Evolutionary conservation across 2,797 vertebrate genomes (phyloP).

Genomic region (Clarias laeviceps): DNA sequence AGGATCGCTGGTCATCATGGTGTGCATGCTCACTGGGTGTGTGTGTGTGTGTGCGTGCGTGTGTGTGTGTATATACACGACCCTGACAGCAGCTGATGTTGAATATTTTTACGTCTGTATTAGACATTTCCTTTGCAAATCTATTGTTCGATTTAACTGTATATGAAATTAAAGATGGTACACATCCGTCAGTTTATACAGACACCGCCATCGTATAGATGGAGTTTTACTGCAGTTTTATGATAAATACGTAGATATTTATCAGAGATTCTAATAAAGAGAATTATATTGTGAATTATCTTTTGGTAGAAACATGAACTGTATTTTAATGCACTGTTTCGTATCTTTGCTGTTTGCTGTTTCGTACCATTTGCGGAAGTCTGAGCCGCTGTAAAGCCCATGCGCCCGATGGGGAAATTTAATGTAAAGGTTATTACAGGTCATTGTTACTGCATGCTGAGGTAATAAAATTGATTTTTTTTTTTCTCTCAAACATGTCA

Average conservation of each 20-base stretch:
- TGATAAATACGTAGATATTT: conserved; percentile 89
- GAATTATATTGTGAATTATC: conserved; percentile 62
- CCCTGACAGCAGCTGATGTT: conserved; percentile 75
- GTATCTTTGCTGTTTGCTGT: conserved; percentile 76
- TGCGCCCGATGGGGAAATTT: conserved; percentile 72
- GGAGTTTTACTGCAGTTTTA: conserved; percentile 95
- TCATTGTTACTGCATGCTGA: conserved; percentile 93
- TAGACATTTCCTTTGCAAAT: conserved; percentile 99
- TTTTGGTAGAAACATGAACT: conserved; percentile 84
- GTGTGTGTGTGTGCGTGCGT: too few species aligned
- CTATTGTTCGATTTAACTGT: conserved; percentile 99
- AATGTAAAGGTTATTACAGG: conserved; percentile 78
- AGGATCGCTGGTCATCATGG: conserved; percentile 54
- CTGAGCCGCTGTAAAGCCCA: conserved; percentile 82
- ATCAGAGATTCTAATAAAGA: conserved; percentile 50
- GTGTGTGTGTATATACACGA: conserved; percentile 59
- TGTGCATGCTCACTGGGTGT: conserved; percentile 86
- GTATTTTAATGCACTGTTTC: conserved; percentile 84
- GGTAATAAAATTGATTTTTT: conserved; percentile 80
- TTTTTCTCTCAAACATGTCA: conserved; percentile 16
- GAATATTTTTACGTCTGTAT: conserved; percentile 99
- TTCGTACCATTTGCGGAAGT: conserved; percentile 63
- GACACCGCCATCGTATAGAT: conserved; percentile 95
- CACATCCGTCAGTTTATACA: conserved; percentile 97
- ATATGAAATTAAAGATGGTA: conserved; percentile 98